phyloP scores from a whole-genome alignment of 2,888 invertebrate species.

The Coenonympha arcania region DNA sequence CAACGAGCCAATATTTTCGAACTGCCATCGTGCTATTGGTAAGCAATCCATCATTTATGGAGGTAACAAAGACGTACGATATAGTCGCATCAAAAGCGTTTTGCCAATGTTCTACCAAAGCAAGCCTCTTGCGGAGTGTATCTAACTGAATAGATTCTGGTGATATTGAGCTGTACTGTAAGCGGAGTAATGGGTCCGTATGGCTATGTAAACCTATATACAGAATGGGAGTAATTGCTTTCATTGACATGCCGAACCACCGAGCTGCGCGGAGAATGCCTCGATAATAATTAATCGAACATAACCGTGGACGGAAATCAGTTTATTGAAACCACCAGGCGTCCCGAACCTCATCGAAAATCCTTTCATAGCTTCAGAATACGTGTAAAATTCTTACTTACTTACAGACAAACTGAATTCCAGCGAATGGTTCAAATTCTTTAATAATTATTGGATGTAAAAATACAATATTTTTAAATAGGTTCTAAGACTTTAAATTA shows the following conservation, averaged over 20 bases:
- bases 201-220: constrained; percentile 32
- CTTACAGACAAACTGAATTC: no score
- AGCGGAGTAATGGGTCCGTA: constrained; percentile 32
- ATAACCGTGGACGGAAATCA: constrained; percentile 49
- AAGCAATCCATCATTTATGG: constrained; percentile 63
- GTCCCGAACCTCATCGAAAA: not conserved
- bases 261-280: constrained; percentile 54
- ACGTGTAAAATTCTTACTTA: no score
- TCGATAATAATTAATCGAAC: constrained; percentile 65
- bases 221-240: constrained; percentile 60
- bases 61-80: constrained; percentile 50
- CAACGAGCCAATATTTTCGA: constrained; percentile 50
- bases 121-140: constrained; percentile 26
- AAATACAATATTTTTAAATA: no score
- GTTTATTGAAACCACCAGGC: constrained; percentile 35
- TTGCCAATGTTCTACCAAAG: constrained; percentile 23
- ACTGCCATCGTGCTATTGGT: constrained; percentile 56
- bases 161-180: constrained; percentile 38
- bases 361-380: not conserved
- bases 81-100: constrained; percentile 31
- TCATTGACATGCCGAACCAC: constrained; percentile 60
- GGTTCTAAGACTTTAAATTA: no score
- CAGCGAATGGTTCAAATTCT: no score
- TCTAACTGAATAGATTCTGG: constrained; percentile 39
- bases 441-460: no score